Evolutionary conservation across 2,113 vertebrate genomes (phyloP).

Genomic region (Microtus montanus): DNA sequence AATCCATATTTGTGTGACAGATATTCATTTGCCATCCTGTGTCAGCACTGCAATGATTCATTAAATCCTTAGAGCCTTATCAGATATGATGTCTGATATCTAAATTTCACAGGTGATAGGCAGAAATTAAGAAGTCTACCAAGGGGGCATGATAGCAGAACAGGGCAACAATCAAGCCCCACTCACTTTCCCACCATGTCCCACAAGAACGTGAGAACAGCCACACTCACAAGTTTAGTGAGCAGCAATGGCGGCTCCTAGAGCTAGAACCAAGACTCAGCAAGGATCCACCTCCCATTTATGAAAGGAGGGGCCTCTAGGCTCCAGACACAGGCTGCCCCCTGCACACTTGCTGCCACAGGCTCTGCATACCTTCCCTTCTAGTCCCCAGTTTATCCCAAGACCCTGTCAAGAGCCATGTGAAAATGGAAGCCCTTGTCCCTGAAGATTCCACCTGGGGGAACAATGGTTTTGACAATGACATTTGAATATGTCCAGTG

Average conservation of each 20-base stretch:
- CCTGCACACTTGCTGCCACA: fast-evolving
- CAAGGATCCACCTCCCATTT: neutral
- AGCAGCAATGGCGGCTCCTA: neutral
- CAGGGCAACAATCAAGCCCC: neutral
- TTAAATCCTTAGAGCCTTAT: neutral
- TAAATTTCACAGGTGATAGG: constrained; percentile 32
- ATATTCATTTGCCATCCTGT: neutral
- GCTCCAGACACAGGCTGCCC: neutral
- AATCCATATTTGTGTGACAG: neutral
- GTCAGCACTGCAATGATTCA: neutral
- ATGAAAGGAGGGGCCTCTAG: neutral
- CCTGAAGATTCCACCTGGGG: neutral
- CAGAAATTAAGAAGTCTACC: neutral
- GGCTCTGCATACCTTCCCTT: neutral
- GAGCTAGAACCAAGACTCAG: neutral
- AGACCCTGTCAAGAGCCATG: neutral
- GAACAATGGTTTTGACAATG: neutral
- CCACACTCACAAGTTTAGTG: neutral
- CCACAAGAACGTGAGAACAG: neutral
- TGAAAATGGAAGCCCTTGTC: neutral
- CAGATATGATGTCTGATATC: neutral
- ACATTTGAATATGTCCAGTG: neutral
- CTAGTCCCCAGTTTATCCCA: neutral
- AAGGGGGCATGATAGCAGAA: neutral
- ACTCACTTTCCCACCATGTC: neutral